Evolutionary conservation across 2,888 invertebrate species (phyloP).

Genomic region (Agrochola litura): DNA sequence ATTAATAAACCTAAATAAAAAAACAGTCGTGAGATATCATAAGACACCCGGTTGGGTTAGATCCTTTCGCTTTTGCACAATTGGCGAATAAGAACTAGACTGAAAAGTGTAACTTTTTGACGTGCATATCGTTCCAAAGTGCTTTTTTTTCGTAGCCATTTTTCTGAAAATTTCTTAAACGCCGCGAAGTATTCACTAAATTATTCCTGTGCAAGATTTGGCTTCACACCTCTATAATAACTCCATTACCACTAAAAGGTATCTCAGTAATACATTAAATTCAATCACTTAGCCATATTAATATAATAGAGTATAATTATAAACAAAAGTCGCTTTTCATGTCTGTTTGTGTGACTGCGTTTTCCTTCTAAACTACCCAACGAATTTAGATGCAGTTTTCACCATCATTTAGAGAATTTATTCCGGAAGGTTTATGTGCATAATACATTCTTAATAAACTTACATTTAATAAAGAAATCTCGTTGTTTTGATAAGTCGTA

Average conservation of each 20-base stretch:
- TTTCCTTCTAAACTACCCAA: background rate
- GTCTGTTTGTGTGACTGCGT: background rate
- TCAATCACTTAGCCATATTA: conserved; percentile 51
- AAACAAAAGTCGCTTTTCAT: background rate
- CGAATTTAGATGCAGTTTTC: background rate
- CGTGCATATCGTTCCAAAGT: no score
- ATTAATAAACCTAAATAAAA: background rate
- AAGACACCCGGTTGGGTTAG: no score
- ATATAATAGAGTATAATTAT: conserved; percentile 26
- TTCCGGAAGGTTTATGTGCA: background rate
- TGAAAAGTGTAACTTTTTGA: no score
- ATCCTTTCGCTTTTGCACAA: no score
- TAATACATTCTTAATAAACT: background rate
- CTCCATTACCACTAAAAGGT: conserved; percentile 35
- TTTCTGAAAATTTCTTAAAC: background rate
- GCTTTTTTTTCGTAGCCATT: background rate
- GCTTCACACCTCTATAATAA: conserved; percentile 40
- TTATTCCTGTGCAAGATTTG: background rate
- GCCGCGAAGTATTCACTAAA: background rate
- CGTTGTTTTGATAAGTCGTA: background rate
- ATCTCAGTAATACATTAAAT: conserved; percentile 6
- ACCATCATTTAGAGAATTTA: background rate
- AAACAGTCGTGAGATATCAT: no score
- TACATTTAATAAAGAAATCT: background rate
- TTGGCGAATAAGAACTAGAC: no score